These are phyloP conservation scores for Kryptopterus vitreolus DNA, from an alignment of 2,797 vertebrate species.

Conservation along the genomic window DNA sequence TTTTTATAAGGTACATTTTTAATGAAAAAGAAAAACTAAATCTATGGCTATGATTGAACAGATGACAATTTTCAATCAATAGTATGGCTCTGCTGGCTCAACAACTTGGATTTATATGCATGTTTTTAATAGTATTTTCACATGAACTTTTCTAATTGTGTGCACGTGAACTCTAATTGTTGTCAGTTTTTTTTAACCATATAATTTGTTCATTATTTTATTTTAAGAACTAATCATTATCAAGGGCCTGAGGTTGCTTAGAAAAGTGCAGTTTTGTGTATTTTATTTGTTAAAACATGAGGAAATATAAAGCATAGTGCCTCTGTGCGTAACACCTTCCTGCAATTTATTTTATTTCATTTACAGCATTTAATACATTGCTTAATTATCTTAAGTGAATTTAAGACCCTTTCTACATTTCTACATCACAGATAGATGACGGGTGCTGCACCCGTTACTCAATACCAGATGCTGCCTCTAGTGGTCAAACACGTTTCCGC, in stretches of 20 bases:
- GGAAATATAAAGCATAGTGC: neutral
- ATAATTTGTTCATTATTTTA: neutral
- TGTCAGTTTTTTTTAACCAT: neutral
- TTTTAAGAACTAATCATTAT: neutral
- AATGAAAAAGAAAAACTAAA: too few relatives aligned
- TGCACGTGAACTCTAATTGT: neutral
- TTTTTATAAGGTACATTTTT: too few relatives aligned
- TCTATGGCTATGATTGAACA: too few relatives aligned
- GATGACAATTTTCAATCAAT: neutral
- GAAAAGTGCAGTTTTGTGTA: neutral
- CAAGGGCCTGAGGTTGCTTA: neutral
- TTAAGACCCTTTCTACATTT: neutral
- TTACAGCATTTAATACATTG: neutral
- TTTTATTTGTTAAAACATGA: too few relatives aligned
- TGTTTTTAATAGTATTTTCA: neutral
- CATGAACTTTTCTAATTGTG: neutral
- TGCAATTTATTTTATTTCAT: neutral
- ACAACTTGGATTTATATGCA: neutral
- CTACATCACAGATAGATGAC: neutral
- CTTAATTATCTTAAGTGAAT: neutral
- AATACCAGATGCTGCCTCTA: slow-evolving; percentile 9
- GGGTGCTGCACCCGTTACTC: neutral
- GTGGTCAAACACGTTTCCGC: neutral
- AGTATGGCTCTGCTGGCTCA: neutral
- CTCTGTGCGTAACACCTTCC: too few relatives aligned